A percentile compares a stretch with the other conserved stretches of the same genome.
These are phyloP conservation scores for Caenorhabditis briggsae DNA, from an alignment of 1,140 invertebrate genomes.

Conservation along the genomic window DNA sequence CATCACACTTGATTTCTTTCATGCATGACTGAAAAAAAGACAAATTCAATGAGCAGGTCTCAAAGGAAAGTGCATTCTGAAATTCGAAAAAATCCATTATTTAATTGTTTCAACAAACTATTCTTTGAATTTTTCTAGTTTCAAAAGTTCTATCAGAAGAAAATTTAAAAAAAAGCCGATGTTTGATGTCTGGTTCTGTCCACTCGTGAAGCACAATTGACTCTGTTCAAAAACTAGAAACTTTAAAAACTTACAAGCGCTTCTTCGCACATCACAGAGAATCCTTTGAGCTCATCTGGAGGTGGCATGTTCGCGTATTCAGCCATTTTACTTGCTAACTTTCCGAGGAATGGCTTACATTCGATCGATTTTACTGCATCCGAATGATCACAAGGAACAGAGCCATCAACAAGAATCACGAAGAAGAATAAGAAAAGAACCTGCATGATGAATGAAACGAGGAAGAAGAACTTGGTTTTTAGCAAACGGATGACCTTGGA, in stretches of 20 bases:
- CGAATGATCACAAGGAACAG: conserved; percentile 26
- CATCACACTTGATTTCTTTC: conserved; percentile 15
- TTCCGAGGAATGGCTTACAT: conserved; percentile 28
- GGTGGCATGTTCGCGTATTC: conserved; percentile 16
- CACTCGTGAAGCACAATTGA: too few relatives aligned
- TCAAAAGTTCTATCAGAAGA: too few relatives aligned
- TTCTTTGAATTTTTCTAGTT: too few relatives aligned
- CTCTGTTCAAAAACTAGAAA: too few relatives aligned
- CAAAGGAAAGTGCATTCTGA: too few relatives aligned
- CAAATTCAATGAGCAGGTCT: too few relatives aligned
- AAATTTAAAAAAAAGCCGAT: too few relatives aligned
- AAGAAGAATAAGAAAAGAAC: neutral
- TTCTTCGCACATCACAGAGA: conserved; percentile 6
- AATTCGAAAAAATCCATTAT: too few relatives aligned
- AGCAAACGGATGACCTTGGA: conserved; percentile 33
- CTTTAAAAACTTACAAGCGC: neutral
- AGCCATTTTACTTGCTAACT: conserved; percentile 23
- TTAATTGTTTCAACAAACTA: too few relatives aligned
- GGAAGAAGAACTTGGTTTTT: neutral
- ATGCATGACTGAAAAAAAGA: conserved; percentile 15
- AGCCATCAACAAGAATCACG: neutral
- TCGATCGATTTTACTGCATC: conserved; percentile 16
- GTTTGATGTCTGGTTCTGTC: too few relatives aligned
- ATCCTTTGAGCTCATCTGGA: conserved; percentile 25
- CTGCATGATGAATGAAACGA: conserved; percentile 13